These are phyloP conservation scores for Drosophila setifemur DNA, from an alignment of 1,140 invertebrate genomes.

Conservation along the genomic window DNA sequence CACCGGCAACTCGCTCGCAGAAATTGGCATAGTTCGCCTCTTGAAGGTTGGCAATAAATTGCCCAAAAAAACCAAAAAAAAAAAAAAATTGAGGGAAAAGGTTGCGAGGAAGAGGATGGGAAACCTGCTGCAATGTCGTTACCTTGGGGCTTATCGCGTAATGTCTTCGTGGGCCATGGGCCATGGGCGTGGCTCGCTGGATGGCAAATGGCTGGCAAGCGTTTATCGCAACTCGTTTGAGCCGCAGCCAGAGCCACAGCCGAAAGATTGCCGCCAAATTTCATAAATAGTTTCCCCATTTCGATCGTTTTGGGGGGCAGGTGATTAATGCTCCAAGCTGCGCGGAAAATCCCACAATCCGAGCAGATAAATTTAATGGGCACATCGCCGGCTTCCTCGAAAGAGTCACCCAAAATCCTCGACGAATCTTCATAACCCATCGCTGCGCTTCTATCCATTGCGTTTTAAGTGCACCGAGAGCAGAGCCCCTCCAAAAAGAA, in stretches of 20 bases:
- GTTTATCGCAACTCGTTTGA: conserved; percentile 51
- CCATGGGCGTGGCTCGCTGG: conserved; percentile 34
- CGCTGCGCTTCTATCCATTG: conserved; percentile 13
- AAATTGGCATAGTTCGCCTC: conserved; percentile 64
- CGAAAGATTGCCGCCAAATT: conserved; percentile 40
- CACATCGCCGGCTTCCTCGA: not conserved
- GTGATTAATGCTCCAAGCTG: conserved; percentile 41
- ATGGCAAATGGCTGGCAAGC: conserved; percentile 58
- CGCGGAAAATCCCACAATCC: conserved; percentile 38
- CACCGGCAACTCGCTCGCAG: conserved; percentile 1
- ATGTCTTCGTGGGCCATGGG: conserved; percentile 41
- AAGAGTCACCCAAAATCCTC: conserved; percentile 30
- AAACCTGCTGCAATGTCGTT: conserved; percentile 57
- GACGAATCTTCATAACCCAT: conserved; percentile 31
- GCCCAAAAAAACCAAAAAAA: conserved; percentile 25
- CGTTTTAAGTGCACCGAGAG: conserved; percentile 53
- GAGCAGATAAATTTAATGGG: conserved; percentile 75
- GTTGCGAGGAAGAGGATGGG: not conserved
- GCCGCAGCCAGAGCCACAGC: conserved; percentile 13
- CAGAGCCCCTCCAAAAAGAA: conserved; percentile 44
- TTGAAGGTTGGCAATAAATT: conserved; percentile 71
- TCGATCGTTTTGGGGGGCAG: conserved; percentile 2
- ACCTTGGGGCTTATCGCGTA: conserved; percentile 67
- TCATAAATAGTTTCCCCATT: conserved; percentile 55
- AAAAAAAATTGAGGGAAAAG: not conserved